These are phyloP conservation scores for Varanus salvator DNA, from an alignment of 2,113 vertebrate genomes.

Conservation along the genomic window DNA sequence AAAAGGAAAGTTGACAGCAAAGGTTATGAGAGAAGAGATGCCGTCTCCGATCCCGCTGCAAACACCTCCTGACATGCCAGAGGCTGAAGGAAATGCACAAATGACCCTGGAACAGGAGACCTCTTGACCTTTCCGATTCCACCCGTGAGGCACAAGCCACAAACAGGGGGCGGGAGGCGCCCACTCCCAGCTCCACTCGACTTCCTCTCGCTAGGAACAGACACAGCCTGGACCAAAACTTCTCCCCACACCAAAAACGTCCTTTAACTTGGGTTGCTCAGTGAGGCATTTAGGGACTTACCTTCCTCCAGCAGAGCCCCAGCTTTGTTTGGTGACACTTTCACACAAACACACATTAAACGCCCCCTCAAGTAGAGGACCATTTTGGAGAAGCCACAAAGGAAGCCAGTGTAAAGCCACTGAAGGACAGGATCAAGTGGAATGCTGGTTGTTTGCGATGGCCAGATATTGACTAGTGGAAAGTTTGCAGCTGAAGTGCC, in stretches of 20 bases:
- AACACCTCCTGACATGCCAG: constrained; percentile 67
- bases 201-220: constrained; percentile 68
- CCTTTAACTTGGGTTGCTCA: constrained; percentile 29
- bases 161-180: constrained; percentile 76
- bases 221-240: constrained; percentile 64
- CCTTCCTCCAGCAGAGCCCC: constrained; percentile 4
- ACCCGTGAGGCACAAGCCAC: constrained; percentile 83
- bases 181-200: constrained; percentile 68
- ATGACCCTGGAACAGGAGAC: constrained; percentile 84
- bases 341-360: background rate
- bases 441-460: background rate
- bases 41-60: constrained; percentile 78
- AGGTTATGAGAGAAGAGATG: constrained; percentile 83
- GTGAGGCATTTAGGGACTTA: constrained; percentile 20
- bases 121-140: constrained; percentile 85
- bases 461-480: background rate
- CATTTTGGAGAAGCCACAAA: background rate
- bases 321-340: background rate
- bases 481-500: background rate
- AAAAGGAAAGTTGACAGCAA: constrained; percentile 81
- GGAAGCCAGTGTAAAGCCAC: background rate
- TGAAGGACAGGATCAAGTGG: background rate
- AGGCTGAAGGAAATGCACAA: constrained; percentile 73
- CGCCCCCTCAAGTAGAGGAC: background rate
- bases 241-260: constrained; percentile 32